phyloP scores from a whole-genome alignment of 1,140 invertebrate species.

The Achroia grisella region DNA sequence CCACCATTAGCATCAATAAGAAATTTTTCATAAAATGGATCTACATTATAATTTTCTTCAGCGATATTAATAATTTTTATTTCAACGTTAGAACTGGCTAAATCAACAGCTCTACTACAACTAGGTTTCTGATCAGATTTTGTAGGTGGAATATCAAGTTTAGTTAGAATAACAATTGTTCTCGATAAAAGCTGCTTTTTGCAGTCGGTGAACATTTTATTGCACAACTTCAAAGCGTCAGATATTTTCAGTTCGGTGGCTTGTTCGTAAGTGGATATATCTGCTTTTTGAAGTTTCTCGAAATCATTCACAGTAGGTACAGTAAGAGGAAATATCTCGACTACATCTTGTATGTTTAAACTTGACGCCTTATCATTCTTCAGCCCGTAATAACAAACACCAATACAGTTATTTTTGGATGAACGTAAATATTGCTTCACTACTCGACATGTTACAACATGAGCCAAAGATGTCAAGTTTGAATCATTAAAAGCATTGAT shows the following conservation, averaged over 20 bases:
- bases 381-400: conserved; percentile 47
- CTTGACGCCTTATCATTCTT: conserved; percentile 25
- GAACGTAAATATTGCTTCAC: conserved; percentile 41
- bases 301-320: conserved; percentile 38
- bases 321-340: conserved; percentile 43
- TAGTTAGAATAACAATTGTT: conserved; percentile 42
- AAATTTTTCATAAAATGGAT: conserved; percentile 49
- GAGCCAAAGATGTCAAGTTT: conserved; percentile 22
- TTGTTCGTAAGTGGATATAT: conserved; percentile 32
- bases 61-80: conserved; percentile 53
- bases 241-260: conserved; percentile 47
- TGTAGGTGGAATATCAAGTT: conserved; percentile 36
- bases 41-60: conserved; percentile 24
- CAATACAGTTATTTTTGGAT: conserved; percentile 32
- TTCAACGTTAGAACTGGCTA: conserved; percentile 46
- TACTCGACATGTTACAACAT: conserved; percentile 42
- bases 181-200: conserved; percentile 45
- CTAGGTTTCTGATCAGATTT: conserved; percentile 38
- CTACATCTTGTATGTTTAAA: conserved; percentile 33
- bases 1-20: conserved; percentile 40
- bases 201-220: conserved; percentile 56
- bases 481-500: conserved; percentile 43
- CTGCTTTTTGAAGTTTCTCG: conserved; percentile 35
- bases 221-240: conserved; percentile 52
- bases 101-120: conserved; percentile 40